Evolutionary conservation across 2,888 invertebrate genomes (phyloP).

Genomic region (Torymus auratus): DNA sequence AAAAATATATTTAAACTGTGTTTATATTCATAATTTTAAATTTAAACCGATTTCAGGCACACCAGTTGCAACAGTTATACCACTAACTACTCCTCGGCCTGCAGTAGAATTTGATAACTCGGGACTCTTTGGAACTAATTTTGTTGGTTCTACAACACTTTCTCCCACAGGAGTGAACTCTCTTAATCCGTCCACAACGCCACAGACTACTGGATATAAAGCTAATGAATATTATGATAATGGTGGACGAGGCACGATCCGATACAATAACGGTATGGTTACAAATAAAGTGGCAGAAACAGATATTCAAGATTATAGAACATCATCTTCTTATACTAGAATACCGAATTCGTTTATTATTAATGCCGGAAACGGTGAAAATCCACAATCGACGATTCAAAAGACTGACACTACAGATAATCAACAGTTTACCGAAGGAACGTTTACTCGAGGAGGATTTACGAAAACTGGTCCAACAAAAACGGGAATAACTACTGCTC

Average conservation of each 20-base stretch:
- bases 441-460: constrained; percentile 67
- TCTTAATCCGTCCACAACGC: constrained; percentile 44
- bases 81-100: constrained; percentile 28
- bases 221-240: constrained; percentile 70
- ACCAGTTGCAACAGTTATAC: constrained; percentile 18
- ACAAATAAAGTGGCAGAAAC: constrained; percentile 70
- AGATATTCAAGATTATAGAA: constrained; percentile 70
- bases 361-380: constrained; percentile 66
- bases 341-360: constrained; percentile 70
- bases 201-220: constrained; percentile 63
- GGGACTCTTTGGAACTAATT: constrained; percentile 50
- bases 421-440: constrained; percentile 43
- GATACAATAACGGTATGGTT: constrained; percentile 68
- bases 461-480: constrained; percentile 73
- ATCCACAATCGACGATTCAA: constrained; percentile 53
- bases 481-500: constrained; percentile 72
- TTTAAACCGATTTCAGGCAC: constrained; percentile 19
- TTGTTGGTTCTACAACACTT: constrained; percentile 34
- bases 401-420: constrained; percentile 30
- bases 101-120: constrained; percentile 49
- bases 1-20: no score
- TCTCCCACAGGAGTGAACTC: constrained; percentile 29
- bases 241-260: constrained; percentile 69
- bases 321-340: constrained; percentile 63
- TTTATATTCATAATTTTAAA: no score